Evolutionary conservation across 2,113 vertebrate genomes (phyloP).

Genomic region (Gnathonemus echidnorhynchus): DNA sequence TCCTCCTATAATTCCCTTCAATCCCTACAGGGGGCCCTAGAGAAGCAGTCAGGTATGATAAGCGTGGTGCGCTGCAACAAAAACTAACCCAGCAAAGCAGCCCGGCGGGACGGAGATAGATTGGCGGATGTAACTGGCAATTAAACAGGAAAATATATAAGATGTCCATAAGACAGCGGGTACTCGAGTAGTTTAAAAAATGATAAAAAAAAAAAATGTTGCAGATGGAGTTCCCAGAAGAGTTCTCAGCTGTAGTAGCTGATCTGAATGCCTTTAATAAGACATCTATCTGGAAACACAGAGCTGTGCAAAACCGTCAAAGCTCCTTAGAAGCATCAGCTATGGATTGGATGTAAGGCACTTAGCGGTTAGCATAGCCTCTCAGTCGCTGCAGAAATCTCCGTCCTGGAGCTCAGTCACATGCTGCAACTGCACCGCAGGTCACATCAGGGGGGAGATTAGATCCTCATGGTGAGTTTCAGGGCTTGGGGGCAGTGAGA

Average conservation of each 20-base stretch:
- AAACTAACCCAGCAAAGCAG: neutral
- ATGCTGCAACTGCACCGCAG: neutral
- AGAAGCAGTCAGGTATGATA: neutral
- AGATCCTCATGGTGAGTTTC: neutral
- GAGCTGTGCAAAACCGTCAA: neutral
- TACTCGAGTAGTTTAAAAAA: neutral
- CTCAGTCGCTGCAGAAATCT: neutral
- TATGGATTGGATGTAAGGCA: neutral
- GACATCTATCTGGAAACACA: neutral
- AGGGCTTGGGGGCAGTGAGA: neutral
- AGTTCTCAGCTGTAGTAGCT: neutral
- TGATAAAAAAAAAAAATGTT: neutral
- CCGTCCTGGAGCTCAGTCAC: neutral
- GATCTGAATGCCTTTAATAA: neutral
- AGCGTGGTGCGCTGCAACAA: neutral
- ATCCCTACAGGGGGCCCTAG: neutral
- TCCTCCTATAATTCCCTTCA: neutral
- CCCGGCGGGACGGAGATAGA: neutral
- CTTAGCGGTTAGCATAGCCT: neutral
- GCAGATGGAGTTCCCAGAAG: neutral
- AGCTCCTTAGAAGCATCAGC: neutral
- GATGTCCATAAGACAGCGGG: neutral
- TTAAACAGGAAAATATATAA: neutral
- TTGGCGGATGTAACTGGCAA: neutral
- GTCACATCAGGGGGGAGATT: neutral